These are phyloP conservation scores for Turritopsis dohrnii DNA, from an alignment of 30 jellyfish, hydroid and myxozoan species.

Conservation along the genomic window DNA sequence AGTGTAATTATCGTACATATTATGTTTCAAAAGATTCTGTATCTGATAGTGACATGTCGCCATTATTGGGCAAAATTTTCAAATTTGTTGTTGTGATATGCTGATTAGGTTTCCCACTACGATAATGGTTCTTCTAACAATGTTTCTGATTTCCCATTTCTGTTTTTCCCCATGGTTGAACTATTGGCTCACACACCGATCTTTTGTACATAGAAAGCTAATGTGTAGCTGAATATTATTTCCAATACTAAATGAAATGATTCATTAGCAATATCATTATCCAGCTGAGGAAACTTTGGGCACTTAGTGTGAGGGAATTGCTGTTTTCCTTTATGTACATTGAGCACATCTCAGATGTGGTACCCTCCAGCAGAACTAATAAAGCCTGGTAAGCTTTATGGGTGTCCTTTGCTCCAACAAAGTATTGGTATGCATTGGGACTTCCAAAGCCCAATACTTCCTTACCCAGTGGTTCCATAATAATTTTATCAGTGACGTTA, in stretches of 20 bases:
- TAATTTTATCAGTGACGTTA: not conserved
- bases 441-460: not conserved
- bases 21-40: not conserved
- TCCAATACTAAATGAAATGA: not conserved
- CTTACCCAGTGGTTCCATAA: constrained; percentile 12
- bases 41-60: too few species aligned
- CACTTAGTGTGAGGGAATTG: not conserved
- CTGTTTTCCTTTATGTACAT: not conserved
- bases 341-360: not conserved
- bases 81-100: too few species aligned
- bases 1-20: not conserved
- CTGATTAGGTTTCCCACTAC: not conserved
- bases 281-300: not conserved
- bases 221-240: not conserved
- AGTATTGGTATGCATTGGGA: constrained; percentile 1
- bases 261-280: not conserved
- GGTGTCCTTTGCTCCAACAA: not conserved
- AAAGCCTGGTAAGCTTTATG: too few species aligned
- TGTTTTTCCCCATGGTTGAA: not conserved
- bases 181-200: not conserved
- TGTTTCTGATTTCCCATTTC: not conserved
- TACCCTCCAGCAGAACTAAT: not conserved
- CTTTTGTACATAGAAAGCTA: not conserved
- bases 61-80: too few species aligned
- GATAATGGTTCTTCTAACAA: not conserved